Evolutionary conservation across 2,888 invertebrate species (phyloP), one percentile per base, ranked within the genome.

Genomic region (Prenolepis imparis): DNA sequence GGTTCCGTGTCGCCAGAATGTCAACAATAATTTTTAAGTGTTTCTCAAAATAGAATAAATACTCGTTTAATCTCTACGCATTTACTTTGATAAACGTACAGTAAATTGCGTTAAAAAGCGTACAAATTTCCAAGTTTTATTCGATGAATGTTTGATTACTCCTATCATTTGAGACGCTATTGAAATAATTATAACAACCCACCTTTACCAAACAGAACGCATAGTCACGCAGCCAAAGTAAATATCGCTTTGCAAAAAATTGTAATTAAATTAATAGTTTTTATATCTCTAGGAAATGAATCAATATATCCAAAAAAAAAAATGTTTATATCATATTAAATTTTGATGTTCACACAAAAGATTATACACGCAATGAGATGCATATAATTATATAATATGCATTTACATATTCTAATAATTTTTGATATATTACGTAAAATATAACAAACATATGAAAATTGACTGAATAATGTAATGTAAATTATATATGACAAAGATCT

Each of bases 211-310:
- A 18, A 5, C 18, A 24, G 4, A 52, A 21, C 4, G 8, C 75
- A 28, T 28, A 77, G 67, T 77, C 39, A 67, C 75, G 75, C 66
- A 55, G 39, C 18, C 24, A 2, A n/a, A 28, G n/a, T 2, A 18
- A 48, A 48, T 24, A 39, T n/a, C 66, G n/a, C 15, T 55, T 77
- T 77, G 52, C 24, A 39, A 39, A 28, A 24, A 36, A 55, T 63
- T 44, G 11, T 74, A 32, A 55, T 48, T 66, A 67, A 77, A 63
- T 52, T 24, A 64, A 12, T 44, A 32, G 44, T 52, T 66, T 66
- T 36, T 41, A 61, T 12, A 44, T 74, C 18, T 6, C 21, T 32
- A 9, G 6, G 4, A 61, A 63, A 21, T 74, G 41, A 57, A 59
- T 6, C 4, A 21, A 52, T 3, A 36, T 59, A 73, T 18, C 8